These are phyloP conservation scores for Ciona savignyi DNA, from an alignment of 23 tunicate species.

Conservation along the genomic window DNA sequence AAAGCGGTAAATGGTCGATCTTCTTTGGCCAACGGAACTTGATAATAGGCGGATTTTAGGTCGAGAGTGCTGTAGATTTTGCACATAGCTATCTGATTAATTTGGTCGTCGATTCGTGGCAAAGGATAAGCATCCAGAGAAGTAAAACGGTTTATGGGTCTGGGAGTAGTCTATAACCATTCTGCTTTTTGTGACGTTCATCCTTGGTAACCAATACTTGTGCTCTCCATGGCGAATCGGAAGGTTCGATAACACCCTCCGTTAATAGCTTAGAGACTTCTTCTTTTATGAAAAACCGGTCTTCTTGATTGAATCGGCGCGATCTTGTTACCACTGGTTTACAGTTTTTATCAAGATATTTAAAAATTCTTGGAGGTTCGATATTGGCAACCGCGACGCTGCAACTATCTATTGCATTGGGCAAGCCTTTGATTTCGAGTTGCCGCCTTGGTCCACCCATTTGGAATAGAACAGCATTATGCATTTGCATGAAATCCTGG, in stretches of 20 bases:
- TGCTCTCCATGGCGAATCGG: too few species aligned
- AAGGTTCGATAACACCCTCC: neutral
- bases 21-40: neutral
- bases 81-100: too few species aligned
- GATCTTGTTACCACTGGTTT: neutral
- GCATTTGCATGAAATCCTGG: conserved; percentile 1
- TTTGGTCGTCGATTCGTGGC: too few species aligned
- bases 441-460: too few species aligned
- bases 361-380: neutral
- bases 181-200: too few species aligned
- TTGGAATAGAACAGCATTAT: neutral
- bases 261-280: neutral
- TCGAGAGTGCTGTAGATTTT: too few species aligned
- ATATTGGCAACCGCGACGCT: too few species aligned
- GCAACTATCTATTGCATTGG: too few species aligned
- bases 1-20: too few species aligned
- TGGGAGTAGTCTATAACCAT: too few species aligned
- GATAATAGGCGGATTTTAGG: conserved; percentile 10
- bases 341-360: neutral
- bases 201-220: neutral
- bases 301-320: neutral
- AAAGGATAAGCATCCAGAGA: conserved; percentile 9
- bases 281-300: too few species aligned
- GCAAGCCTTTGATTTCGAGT: neutral
- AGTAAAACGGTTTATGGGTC: too few species aligned